Base-by-base conservation (phyloP, 2,113 vertebrate species). In the Cyanoderma ruficeps region DNA sequence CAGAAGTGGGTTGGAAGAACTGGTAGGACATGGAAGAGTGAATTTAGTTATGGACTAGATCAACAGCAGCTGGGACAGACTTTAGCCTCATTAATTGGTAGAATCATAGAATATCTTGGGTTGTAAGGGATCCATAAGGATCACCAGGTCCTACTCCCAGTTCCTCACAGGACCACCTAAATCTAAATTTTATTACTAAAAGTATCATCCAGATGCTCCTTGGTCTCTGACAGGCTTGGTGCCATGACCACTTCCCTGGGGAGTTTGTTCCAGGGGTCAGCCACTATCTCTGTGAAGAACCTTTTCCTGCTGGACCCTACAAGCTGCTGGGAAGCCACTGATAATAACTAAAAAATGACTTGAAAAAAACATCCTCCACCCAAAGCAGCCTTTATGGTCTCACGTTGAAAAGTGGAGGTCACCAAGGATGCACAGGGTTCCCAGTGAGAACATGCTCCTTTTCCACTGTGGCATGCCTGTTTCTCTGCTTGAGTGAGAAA, bases 1-100 rank as follows among this genome's bases (percentile, higher is more conserved):
- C 71, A n/a, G 74, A 87, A 84, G 61, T 27, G 35, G 3, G 50
- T 83, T 81, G 69, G 84, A 79, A 94, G 68, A 95, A 89, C 95
- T 81, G 90, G 92, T 90, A 9, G 17, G 42, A 81, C 55, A 37
- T 41, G 42, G 63, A 61, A 69, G 8, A 74, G 23, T 2, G 0
- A 83, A 47, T 76, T 93, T 76, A 76, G 25, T 83, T 80, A 57
- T 21, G 33, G 46, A 46, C 70, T 46, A 68, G n/a, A 84, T 80
- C 50, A 95, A 33, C 56, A 92, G 39, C 41, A 93, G 56, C 53
- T 59, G 39, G 21, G 27, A 28, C 2, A 2, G 64, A 49, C 42
- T 63, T 65, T 30, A 85, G 46, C 33, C 37, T 87, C 22, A 31
- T 57, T 78, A 65, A 64, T 49, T 80, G 42, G 63, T 69, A 50